Base-by-base conservation (phyloP, 2,797 vertebrate genomes). In the Kryptopterus vitreolus region DNA sequence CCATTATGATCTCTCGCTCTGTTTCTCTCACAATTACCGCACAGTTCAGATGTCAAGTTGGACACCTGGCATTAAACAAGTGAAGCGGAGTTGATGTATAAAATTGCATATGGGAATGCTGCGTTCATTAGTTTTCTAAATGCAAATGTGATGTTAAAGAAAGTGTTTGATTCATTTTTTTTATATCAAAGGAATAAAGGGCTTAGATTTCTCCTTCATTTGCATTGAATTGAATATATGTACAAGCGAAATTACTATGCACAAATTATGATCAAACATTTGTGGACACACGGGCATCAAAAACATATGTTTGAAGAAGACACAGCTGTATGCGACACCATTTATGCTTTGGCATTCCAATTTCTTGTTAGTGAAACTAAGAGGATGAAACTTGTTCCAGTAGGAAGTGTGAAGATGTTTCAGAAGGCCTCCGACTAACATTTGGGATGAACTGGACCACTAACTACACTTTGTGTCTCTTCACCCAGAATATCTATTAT, bases 11-110 rank as follows among this genome's bases (percentile, higher is more conserved):
- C 63, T 80, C 61, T n/a, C 3, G 10, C 57, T 74, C 55, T 35
- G 46, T 50, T 69, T 80, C 38, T 20, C 26, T 82, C 73, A 50
- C n/a, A 3, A 35, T 69, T 52, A 61, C 52, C n/a, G 33, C 24
- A 12, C 26, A 31, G 46, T 29, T 70, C 68, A 70, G 31, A 52
- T 20, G 68, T 70, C 48, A 70, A 52, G 26, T 12, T 52, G 48
- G 48, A 52, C 48, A 52, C 16, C 63, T 83, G 53, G 74, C 73
- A 43, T 52, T 38, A 71, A 66, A 69, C 58, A 50, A 71, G 50
- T 70, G 78, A 69, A 35, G 58, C n/a, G 15, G 53, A 31, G 16
- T 5, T 12, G 48, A 46, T 16, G 13, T 69, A 24, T 48, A 12
- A 26, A 58, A 13, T 70, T 70, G 9, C 26, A 52, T 12, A 24